phyloP scores from a whole-genome alignment of 2,797 vertebrate genomes.

The Steatocranus sp. region DNA sequence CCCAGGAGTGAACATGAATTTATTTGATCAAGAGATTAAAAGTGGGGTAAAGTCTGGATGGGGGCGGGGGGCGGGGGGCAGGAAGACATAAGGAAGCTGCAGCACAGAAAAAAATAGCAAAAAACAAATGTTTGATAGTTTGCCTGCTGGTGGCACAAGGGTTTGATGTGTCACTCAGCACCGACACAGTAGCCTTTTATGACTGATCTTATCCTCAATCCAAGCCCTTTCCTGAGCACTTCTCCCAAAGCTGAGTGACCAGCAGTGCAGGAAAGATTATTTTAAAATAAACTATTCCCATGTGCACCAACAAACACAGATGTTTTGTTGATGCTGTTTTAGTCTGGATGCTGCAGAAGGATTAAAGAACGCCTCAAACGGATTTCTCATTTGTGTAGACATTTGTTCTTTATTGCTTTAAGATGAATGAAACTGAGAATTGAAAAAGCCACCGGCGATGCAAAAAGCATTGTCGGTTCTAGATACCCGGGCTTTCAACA shows the following conservation, averaged over 20 bases:
- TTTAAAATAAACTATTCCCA: constrained; percentile 33
- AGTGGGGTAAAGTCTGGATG: background rate
- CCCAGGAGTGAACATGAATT: constrained; percentile 36
- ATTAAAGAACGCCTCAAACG: background rate
- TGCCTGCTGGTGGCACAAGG: constrained; percentile 25
- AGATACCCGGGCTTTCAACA: background rate
- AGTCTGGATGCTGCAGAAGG: background rate
- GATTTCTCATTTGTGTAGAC: background rate
- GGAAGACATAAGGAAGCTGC: constrained; percentile 49
- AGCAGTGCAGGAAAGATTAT: constrained; percentile 20
- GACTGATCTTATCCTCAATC: constrained; percentile 54
- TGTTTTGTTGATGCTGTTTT: constrained; percentile 19
- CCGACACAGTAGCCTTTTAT: constrained; percentile 41
- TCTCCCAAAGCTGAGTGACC: constrained; percentile 20
- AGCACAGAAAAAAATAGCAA: background rate
- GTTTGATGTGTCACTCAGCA: constrained; percentile 59
- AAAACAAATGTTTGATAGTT: constrained; percentile 51
- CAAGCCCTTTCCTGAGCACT: constrained; percentile 54
- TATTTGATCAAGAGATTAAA: constrained; percentile 66
- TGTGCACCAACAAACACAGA: background rate
- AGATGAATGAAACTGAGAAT: background rate
- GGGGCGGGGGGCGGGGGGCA: background rate
- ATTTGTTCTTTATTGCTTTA: background rate
- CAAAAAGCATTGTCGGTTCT: background rate
- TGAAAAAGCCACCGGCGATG: background rate